These are phyloP conservation scores for Drosophila quinaria DNA, from an alignment of 2,888 invertebrate species.

Conservation along the genomic window DNA sequence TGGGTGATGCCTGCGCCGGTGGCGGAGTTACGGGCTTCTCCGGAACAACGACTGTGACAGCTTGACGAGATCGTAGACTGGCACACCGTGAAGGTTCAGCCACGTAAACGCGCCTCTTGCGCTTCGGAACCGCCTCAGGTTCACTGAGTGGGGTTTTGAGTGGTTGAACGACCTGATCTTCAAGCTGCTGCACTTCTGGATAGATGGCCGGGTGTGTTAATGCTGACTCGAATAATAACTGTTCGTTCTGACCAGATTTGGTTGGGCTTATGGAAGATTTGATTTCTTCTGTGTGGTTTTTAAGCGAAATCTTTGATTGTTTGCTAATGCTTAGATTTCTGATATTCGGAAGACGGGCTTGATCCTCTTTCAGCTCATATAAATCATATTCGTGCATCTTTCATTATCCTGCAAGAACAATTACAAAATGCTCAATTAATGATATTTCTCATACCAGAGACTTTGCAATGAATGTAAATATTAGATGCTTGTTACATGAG, in stretches of 20 bases:
- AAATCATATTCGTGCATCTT: constrained; percentile 85
- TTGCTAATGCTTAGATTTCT: constrained; percentile 10
- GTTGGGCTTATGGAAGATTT: constrained; percentile 31
- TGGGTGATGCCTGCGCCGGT: constrained; percentile 44
- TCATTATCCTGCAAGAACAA: constrained; percentile 73
- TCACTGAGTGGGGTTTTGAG: constrained; percentile 6
- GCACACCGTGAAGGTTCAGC: constrained; percentile 54
- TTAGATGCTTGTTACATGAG: not conserved
- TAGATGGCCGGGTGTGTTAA: constrained; percentile 22
- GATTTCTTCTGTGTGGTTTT: constrained; percentile 3
- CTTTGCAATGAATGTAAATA: not conserved
- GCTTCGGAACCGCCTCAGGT: constrained; percentile 28
- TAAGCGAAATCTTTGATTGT: not conserved
- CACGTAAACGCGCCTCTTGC: constrained; percentile 63
- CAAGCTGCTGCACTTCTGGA: constrained; percentile 38
- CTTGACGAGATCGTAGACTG: constrained; percentile 60
- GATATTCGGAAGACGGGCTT: constrained; percentile 81
- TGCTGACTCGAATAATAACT: not conserved
- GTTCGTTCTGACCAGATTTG: constrained; percentile 1
- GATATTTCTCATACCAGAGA: not conserved
- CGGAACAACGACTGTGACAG: constrained; percentile 12
- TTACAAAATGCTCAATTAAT: constrained; percentile 38
- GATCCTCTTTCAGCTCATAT: constrained; percentile 83
- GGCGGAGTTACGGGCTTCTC: constrained; percentile 20
- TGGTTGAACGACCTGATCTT: constrained; percentile 44